Percentiles rank a stretch among this genome's conserved stretches.
These are phyloP conservation scores for Lonchura striata DNA, from an alignment of 2,113 vertebrate genomes.

Conservation along the genomic window DNA sequence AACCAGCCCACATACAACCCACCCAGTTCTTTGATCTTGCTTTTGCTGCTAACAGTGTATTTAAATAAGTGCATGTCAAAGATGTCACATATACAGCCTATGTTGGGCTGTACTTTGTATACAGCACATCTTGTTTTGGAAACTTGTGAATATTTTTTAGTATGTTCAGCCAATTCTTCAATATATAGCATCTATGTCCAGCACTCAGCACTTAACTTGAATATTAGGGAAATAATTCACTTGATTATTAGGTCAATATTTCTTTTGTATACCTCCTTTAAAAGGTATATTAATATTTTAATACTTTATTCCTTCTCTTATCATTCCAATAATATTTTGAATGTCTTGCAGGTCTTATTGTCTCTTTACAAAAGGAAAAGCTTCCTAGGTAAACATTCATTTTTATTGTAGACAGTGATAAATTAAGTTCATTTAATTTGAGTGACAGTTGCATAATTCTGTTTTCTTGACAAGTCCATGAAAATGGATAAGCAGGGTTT, in stretches of 20 bases:
- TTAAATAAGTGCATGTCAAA: neutral
- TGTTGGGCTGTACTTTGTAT: neutral
- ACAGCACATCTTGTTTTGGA: neutral
- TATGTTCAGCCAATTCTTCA: neutral
- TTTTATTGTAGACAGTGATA: neutral
- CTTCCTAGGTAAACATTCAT: neutral
- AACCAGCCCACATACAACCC: neutral
- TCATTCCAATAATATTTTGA: neutral
- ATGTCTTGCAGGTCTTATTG: neutral
- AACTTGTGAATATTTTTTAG: neutral
- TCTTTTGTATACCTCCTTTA: neutral
- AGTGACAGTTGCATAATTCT: constrained; percentile 29
- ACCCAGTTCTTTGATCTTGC: neutral
- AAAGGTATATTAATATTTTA: neutral
- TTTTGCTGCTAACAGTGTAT: neutral
- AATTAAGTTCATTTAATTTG: constrained; percentile 23
- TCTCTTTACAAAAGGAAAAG: neutral
- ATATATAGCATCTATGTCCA: neutral
- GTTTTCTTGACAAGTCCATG: constrained; percentile 4
- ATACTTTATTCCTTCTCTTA: neutral
- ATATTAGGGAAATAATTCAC: neutral
- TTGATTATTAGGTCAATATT: neutral
- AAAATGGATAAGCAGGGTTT: constrained; percentile 1
- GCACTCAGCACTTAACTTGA: neutral
- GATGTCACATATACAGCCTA: neutral